phyloP scores from a whole-genome alignment of 2,888 invertebrate species.

The Clitarchus hookeri region DNA sequence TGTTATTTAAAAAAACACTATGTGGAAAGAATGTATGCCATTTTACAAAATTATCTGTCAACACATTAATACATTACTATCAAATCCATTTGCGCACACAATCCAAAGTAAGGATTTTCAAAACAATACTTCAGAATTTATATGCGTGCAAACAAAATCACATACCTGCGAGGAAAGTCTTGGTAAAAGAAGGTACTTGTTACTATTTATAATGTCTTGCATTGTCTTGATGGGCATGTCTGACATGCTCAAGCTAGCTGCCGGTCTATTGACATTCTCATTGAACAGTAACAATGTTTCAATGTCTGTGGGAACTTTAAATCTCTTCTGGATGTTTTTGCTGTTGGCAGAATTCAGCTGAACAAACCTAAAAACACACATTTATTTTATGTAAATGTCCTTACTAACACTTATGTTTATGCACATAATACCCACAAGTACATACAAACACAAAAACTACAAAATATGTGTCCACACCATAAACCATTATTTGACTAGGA shows the following conservation, averaged over 20 bases:
- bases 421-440: too few relatives aligned
- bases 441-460: too few relatives aligned
- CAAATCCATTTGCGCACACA: too few relatives aligned
- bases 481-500: too few relatives aligned
- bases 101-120: too few relatives aligned
- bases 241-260: constrained; percentile 85
- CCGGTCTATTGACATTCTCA: constrained; percentile 79
- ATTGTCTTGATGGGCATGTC: constrained; percentile 88
- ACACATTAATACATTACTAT: too few relatives aligned
- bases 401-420: too few relatives aligned
- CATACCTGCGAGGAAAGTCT: constrained; percentile 87
- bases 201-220: constrained; percentile 84
- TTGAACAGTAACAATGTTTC: constrained; percentile 88
- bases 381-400: not conserved
- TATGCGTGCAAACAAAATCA: constrained; percentile 4
- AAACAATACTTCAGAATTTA: not conserved
- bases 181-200: constrained; percentile 86
- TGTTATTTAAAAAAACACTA: too few relatives aligned
- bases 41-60: too few relatives aligned
- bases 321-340: constrained; percentile 66
- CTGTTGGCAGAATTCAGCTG: constrained; percentile 66
- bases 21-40: too few relatives aligned
- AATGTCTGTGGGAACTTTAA: constrained; percentile 72
- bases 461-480: too few relatives aligned
- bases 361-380: constrained; percentile 63